phyloP scores from a whole-genome alignment of 2,797 vertebrate genomes.

The Cossypha niveicapilla region DNA sequence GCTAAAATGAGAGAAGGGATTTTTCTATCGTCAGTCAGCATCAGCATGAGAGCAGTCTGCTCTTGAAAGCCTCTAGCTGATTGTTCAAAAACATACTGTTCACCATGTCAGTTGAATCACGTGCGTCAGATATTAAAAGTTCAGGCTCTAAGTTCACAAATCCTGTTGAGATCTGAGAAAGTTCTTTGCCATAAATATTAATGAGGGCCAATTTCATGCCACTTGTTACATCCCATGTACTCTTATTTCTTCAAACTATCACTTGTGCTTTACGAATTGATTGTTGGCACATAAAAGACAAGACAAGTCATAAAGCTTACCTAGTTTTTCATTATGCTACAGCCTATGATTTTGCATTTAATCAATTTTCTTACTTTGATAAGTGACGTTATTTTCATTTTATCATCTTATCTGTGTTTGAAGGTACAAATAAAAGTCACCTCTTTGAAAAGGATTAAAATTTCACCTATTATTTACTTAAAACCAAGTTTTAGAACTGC shows the following conservation, averaged over 20 bases:
- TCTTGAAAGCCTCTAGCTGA: background rate
- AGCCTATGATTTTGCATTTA: background rate
- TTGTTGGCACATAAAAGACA: no score
- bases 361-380: background rate
- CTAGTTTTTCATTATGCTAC: background rate
- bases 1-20: conserved; percentile 2
- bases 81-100: background rate
- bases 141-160: background rate
- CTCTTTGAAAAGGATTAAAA: background rate
- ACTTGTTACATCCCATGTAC: background rate
- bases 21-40: background rate
- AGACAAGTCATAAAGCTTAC: background rate
- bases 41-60: background rate
- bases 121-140: background rate
- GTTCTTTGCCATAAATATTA: background rate
- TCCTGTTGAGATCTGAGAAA: background rate
- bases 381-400: background rate
- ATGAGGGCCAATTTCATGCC: background rate
- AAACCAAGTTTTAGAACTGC: background rate
- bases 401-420: background rate
- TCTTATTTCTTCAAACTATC: conserved; percentile 7
- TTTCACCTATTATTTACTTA: background rate
- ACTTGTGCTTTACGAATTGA: no score
- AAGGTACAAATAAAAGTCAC: conserved; percentile 34
- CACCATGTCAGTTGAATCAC: background rate